Evolutionary conservation across 1,140 invertebrate genomes (phyloP), one percentile per base, ranked within the genome.

Genomic region (Zophobas atratus): DNA sequence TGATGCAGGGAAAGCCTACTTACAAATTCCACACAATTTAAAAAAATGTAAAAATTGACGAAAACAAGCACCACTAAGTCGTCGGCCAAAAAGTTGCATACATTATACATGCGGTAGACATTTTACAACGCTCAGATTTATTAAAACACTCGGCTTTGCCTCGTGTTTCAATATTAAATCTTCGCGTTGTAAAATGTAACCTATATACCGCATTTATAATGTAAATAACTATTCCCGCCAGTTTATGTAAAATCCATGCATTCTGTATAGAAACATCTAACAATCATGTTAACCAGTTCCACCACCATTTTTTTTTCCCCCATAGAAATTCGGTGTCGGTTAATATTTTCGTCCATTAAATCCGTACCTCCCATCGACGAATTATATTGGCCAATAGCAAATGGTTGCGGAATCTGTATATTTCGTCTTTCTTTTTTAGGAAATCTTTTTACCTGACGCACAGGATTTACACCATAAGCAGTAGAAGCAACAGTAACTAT

Each of bases 251-350:
- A 70, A 83, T 78, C 79, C 84, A 86, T 20, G 84, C 84, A 80
- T 86, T 86, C 78, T 85, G 79, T n/a, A 83, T 74, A 36, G 73
- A 49, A 46, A 78, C 82, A 79, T 86, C 83, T 34, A 87, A 35
- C 38, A 84, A 76, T 78, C 81, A 84, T 55, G 81, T 82, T 67
- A 86, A 81, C 48, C 85, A 56, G 6, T 79, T 77, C 84, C 82
- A 87, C 77, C 83, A 86, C 86, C 85, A 86, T 77, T 85, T 86
- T 79, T 79, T 20, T 86, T 86, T 78, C 67, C 4, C 85, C 46
- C 56, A 87, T 85, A 2, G 33, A 38, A 49, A 87, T 82, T 70
- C 85, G 75, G 78, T 86, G 85, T 33, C 77, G 75, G 6, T 77
- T 67, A 20, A 86, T 79, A 81, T 86, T 86, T 83, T 86, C 80